These are phyloP conservation scores for Luperina nickerlii DNA, from an alignment of 2,888 invertebrate genomes.

Conservation along the genomic window DNA sequence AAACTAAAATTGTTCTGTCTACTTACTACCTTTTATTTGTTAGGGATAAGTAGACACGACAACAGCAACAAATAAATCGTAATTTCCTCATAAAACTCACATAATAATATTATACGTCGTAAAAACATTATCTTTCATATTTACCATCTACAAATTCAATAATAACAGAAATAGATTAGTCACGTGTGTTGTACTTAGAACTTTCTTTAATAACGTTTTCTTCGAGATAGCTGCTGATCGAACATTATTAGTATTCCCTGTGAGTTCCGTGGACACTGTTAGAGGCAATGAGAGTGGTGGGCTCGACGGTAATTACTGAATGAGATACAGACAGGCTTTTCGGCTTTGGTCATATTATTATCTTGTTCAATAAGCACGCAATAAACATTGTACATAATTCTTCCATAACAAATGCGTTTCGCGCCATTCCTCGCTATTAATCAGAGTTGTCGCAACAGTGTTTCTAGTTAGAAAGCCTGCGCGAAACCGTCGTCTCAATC, in stretches of 20 bases:
- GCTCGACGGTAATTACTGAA: slow-evolving; percentile 9
- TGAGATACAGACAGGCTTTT: neutral
- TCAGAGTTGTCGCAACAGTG: slow-evolving; percentile 7
- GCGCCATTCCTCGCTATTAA: slow-evolving; percentile 9
- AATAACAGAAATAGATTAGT: neutral
- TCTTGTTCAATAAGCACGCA: neutral
- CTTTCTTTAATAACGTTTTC: slow-evolving; percentile 2
- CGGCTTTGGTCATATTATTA: too few species aligned
- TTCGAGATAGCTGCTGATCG: neutral
- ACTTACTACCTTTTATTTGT: too few species aligned
- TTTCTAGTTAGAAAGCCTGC: neutral
- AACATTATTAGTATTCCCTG: slow-evolving; percentile 9
- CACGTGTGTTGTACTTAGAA: slow-evolving; percentile 5
- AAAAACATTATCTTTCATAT: slow-evolving; percentile 28
- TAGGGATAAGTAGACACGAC: neutral
- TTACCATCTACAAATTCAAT: slow-evolving; percentile 20
- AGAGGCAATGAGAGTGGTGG: neutral
- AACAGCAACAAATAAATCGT: slow-evolving; percentile 26
- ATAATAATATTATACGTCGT: neutral
- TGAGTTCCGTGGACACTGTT: slow-evolving; percentile 6
- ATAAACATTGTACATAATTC: neutral
- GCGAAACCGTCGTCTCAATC: slow-evolving; percentile 10
- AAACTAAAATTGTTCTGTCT: too few species aligned
- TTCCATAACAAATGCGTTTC: neutral
- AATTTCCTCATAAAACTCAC: slow-evolving; percentile 28